Base-by-base conservation (phyloP, 2,797 vertebrate genomes). In the Sparus aurata region DNA sequence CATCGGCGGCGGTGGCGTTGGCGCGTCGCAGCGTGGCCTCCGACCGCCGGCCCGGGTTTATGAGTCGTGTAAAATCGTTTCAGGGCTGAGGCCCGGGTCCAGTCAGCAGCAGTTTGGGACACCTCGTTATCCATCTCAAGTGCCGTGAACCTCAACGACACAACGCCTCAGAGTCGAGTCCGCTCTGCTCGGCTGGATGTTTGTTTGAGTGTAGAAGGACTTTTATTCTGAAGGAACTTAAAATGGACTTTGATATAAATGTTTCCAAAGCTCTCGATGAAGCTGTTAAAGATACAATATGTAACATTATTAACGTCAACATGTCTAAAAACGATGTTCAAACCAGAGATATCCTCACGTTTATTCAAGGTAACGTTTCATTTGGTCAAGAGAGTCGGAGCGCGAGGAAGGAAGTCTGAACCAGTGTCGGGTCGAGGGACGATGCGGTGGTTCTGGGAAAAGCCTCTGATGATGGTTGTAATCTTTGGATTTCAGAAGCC, bases 21-120 rank as follows among this genome's bases (percentile, higher is more conserved):
- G 87, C 84, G 64, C 41, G 81, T 83, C 82, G 53, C 82, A 78
- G 84, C 47, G 16, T 76, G 87, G 82, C 82, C 70, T 83, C 80
- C 70, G 69, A 88, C 83, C 57, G 59, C 83, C 64, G 67, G 71
- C 83, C 59, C 54, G 7, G 70, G 79, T 95, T 95, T 95, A 95
- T 77, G 92, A 95, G 85, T 95, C 89, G 87, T 94, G 93, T 88
- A 86, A 93, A 95, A 95, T 93, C 65, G 88, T 89, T 93, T 92
- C 66, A 52, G 89, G 79, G 41, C 88, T 80, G 87, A 88, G 80
- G 67, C 76, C 75, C 11, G 57, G 72, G 17, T 66, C 88, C 92
- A 93, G 86, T 95, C 94, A 93, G 80, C 93, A 92, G 91, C 92
- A 54, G 90, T 94, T 91, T 91, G 91, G 89, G 92, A 93, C 93